Evolutionary conservation across 2,797 vertebrate genomes (phyloP), one percentile per base, ranked within the genome.

Genomic region (Allobates femoralis): DNA sequence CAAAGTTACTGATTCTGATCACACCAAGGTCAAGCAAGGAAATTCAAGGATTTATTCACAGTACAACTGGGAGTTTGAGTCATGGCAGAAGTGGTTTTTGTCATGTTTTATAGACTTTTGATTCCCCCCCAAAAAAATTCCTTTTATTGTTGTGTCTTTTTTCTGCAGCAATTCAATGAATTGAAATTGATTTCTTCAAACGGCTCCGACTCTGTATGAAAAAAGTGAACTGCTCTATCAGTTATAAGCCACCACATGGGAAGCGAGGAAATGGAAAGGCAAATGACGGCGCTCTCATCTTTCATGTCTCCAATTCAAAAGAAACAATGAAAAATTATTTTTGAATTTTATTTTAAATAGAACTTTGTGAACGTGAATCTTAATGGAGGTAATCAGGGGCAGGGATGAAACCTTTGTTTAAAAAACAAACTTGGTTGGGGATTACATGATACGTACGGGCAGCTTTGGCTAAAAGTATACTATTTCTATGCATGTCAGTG

Each of bases 1-100:
- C 26, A 53, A 16, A 14, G 15, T 76, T 16, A 30, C n/a, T 14
- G 3, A 50, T 5, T 69, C 19, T 53, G 50, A 76, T 58, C 12
- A 2, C 76, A n/a, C 32, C 76, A 78, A 78, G 53, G 76, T 58
- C 55, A 58, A 58, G 19, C 53, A 78, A 78, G 32, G 76, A 78
- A 23, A 78, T 60, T 14, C 23, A 0, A 37, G 5, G 18, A 21
- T n/a, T 58, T 23, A n/a, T 78, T 58, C 12, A 1, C 3, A 11
- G 21, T 23, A 7, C 26, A 15, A 5, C 51, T 77, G 51, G 75
- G 75, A 46, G 23, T 71, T n/a, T 2, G 8, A 0, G 8, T 3
- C 8, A 2, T 21, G 64, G 30, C 16, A 67, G 6, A 14, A 10
- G 3, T n/a, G 21, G 37, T 41, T n/a, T 46, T 21, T 71, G 10